These are phyloP conservation scores for Aradophagus sp. DNA, from an alignment of 1,140 invertebrate species.

Conservation along the genomic window DNA sequence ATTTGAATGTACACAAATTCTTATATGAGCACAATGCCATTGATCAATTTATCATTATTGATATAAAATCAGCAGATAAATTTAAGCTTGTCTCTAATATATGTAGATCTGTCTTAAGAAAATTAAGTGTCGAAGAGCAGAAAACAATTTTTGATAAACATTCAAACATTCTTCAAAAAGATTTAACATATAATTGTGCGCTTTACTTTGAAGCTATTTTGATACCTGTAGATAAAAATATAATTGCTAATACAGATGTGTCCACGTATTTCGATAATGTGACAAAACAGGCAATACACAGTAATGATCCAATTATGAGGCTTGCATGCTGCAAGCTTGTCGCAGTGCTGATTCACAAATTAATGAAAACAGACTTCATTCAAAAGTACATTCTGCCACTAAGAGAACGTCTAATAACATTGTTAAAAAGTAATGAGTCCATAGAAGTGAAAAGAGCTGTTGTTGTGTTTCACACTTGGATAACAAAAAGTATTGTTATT, in stretches of 20 bases:
- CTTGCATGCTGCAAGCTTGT: slow-evolving; percentile 41
- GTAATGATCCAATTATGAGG: slow-evolving; percentile 13
- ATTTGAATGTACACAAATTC: slow-evolving; percentile 62
- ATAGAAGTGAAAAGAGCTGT: slow-evolving; percentile 28
- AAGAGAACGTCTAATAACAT: slow-evolving; percentile 15
- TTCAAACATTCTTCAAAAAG: slow-evolving; percentile 18
- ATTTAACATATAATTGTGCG: slow-evolving; percentile 34
- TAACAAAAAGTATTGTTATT: slow-evolving; percentile 46
- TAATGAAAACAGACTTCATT: slow-evolving; percentile 25
- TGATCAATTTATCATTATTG: slow-evolving; percentile 56
- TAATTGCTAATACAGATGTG: slow-evolving; percentile 27
- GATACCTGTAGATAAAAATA: slow-evolving; percentile 33
- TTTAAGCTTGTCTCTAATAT: slow-evolving; percentile 53
- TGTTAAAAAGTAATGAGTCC: slow-evolving; percentile 21
- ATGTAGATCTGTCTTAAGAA: slow-evolving; percentile 57
- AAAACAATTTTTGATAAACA: slow-evolving; percentile 51
- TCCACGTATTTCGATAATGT: slow-evolving; percentile 37
- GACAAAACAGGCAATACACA: slow-evolving; percentile 16
- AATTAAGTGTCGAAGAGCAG: slow-evolving; percentile 44
- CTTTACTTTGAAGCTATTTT: slow-evolving; percentile 34
- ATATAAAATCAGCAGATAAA: slow-evolving; percentile 29
- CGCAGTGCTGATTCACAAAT: slow-evolving; percentile 46
- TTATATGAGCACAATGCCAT: slow-evolving; percentile 61
- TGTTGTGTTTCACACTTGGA: slow-evolving; percentile 44
- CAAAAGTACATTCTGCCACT: slow-evolving; percentile 39